These are phyloP conservation scores for Fragum sueziense DNA, from an alignment of 2,888 invertebrate genomes.

Conservation along the genomic window DNA sequence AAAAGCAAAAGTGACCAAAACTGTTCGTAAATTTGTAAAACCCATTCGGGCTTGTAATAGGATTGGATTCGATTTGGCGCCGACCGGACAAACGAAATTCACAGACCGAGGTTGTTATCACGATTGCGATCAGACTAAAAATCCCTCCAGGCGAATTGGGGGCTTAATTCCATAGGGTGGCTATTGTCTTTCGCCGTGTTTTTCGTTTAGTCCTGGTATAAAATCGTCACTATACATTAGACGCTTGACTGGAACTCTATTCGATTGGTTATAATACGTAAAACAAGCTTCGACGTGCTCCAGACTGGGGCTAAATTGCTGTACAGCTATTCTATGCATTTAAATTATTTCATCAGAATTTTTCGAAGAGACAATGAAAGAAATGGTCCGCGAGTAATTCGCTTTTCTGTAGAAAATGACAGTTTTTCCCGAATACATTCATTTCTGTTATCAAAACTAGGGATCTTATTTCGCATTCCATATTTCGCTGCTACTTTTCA, in stretches of 20 bases:
- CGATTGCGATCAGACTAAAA: slow-evolving; percentile 52
- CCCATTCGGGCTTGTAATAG: slow-evolving; percentile 42
- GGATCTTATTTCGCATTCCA: slow-evolving; percentile 5
- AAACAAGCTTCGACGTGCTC: slow-evolving; percentile 48
- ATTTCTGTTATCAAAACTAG: slow-evolving; percentile 29
- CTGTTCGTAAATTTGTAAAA: no score
- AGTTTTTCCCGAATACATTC: slow-evolving; percentile 26
- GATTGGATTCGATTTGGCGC: slow-evolving; percentile 57
- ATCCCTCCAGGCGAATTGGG: slow-evolving; percentile 57
- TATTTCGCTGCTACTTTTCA: no score
- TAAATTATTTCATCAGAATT: slow-evolving; percentile 47
- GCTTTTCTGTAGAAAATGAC: slow-evolving; percentile 37
- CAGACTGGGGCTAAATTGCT: slow-evolving; percentile 43
- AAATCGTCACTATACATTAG: slow-evolving; percentile 57
- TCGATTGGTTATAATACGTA: slow-evolving; percentile 34
- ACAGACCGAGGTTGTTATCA: slow-evolving; percentile 47
- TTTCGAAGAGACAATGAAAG: slow-evolving; percentile 40
- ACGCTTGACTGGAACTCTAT: slow-evolving; percentile 48
- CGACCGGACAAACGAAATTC: slow-evolving; percentile 52
- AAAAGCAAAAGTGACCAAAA: no score
- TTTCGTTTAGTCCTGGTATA: slow-evolving; percentile 42
- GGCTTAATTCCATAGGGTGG: slow-evolving; percentile 47
- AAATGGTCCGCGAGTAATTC: slow-evolving; percentile 51
- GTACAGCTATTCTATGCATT: slow-evolving; percentile 57
- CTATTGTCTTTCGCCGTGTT: slow-evolving; percentile 51